Evolutionary conservation across 2,888 invertebrate genomes (phyloP), one percentile per base, ranked within the genome.

Genomic region (Megalurothrips usitatus): DNA sequence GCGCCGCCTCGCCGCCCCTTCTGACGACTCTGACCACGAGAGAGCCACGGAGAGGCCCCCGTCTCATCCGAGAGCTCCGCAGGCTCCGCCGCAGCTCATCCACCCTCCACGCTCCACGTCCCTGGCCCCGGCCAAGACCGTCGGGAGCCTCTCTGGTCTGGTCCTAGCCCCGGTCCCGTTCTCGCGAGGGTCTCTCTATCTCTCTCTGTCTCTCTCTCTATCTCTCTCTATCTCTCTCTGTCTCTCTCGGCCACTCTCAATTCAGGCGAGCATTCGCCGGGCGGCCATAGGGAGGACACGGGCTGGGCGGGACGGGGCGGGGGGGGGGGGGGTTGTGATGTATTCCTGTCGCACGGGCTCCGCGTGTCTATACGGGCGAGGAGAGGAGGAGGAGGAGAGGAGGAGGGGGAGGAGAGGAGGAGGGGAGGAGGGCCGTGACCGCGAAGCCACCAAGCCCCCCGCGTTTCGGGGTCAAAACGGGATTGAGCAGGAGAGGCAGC

Each of bases 301-400:
- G 68, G 11, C 11, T 23, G 23, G 68, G 0, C 11, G 68, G 68
- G 63, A 17, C 6, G 11, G 11, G 63, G 23, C 2, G 10, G 1
- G 63, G 63, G 63, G 9, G 63, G n/a, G 23, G 23, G 1, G 23
- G 68, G 68, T 68, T 23, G 68, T 26, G 23, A 75, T 75, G 68
- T 75, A 75, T 75, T 75, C 68, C 68, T 75, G 68, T 75, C 68
- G 68, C 58, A 58, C 68, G 68, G 68, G 68, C 23, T 26, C 68
- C 9, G 68, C 10, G 68, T 75, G 68, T 75, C 68, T 75, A 75
- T 75, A 75, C 26, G 68, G 68, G 68, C 26, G 26, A 11, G 23
- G 23, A n/a, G 68, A 10, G 11, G 68, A 23, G 68, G 26, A 11
- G 23, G 23, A n/a, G 68, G 23, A n/a, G 68, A 23, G 68, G 63